Percentiles rank a stretch among this genome's conserved stretches.
Evolutionary conservation across 2,797 vertebrate genomes (phyloP).

Genomic region (Cercopithecus petaurista): DNA sequence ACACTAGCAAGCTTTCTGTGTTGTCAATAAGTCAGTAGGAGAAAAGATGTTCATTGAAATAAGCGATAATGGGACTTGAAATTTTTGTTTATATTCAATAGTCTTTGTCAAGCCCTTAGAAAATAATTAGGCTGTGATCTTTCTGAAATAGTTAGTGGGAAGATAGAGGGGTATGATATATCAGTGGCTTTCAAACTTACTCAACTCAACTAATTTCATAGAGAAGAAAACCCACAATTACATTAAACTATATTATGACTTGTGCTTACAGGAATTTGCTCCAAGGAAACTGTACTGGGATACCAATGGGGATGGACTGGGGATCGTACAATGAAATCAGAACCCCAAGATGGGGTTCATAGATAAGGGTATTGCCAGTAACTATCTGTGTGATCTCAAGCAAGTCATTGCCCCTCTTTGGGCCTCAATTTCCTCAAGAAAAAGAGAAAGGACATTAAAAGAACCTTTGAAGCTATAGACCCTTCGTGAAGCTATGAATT

Average conservation of each 20-base stretch:
- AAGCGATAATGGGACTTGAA: neutral
- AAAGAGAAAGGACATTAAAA: neutral
- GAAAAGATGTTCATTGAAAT: neutral
- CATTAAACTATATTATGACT: neutral
- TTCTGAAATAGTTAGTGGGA: slow-evolving; percentile 54
- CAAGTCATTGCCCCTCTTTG: neutral
- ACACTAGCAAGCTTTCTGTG: neutral
- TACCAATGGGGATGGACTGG: no score
- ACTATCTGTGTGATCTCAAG: neutral
- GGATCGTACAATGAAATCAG: no score
- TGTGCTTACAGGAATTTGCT: neutral
- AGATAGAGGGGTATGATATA: neutral
- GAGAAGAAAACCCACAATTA: slow-evolving; percentile 16
- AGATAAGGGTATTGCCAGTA: neutral
- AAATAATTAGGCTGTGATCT: slow-evolving; percentile 33
- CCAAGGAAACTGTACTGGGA: neutral
- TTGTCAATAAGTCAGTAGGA: neutral
- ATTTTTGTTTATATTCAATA: slow-evolving; percentile 1
- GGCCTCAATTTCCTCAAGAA: neutral
- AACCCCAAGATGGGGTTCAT: neutral
- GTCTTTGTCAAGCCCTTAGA: neutral
- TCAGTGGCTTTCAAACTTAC: slow-evolving; percentile 46
- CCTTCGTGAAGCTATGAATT: neutral
- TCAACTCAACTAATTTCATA: slow-evolving; percentile 37
- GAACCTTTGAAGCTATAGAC: neutral